Conservation (phyloP, 2,888 invertebrate genomes). For the Odiellus spinosus region DNA sequence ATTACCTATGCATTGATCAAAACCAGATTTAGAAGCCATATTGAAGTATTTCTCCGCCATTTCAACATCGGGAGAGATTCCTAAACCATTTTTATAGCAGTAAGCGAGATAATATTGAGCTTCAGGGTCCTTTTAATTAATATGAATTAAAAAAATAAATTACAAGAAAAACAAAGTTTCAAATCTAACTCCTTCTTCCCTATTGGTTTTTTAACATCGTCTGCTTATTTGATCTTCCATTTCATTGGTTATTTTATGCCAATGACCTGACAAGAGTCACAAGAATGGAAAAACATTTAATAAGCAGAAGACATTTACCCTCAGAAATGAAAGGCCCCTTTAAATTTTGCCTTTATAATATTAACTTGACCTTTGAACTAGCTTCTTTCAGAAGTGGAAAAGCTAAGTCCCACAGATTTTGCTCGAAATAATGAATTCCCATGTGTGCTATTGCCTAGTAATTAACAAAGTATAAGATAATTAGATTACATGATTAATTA, state of each 20-base stretch:
- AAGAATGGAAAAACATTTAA: too few relatives aligned
- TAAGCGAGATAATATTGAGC: conserved; percentile 13
- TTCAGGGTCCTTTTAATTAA: conserved; percentile 6
- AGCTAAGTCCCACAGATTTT: conserved; percentile 7
- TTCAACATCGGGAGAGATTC: conserved; percentile 4
- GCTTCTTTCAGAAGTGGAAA: not conserved
- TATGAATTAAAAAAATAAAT: not conserved
- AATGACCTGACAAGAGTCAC: too few relatives aligned
- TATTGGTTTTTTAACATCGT: too few relatives aligned
- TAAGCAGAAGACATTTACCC: too few relatives aligned
- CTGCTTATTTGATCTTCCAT: too few relatives aligned
- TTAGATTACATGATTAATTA: too few relatives aligned
- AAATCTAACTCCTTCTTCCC: too few relatives aligned
- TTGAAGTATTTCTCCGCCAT: conserved; percentile 1
- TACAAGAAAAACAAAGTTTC: not conserved
- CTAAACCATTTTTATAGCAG: conserved; percentile 16
- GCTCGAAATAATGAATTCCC: conserved; percentile 11
- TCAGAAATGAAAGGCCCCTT: too few relatives aligned
- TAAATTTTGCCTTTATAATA: too few relatives aligned
- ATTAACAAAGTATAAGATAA: not conserved
- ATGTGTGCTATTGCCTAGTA: conserved; percentile 9
- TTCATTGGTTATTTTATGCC: too few relatives aligned
- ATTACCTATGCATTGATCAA: too few relatives aligned
- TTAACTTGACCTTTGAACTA: not conserved
- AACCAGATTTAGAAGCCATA: too few relatives aligned